A percentile compares a stretch with the other conserved stretches of the same genome.
These are phyloP conservation scores for Hystrix brachyura DNA, from an alignment of 2,113 vertebrate genomes.

Conservation along the genomic window DNA sequence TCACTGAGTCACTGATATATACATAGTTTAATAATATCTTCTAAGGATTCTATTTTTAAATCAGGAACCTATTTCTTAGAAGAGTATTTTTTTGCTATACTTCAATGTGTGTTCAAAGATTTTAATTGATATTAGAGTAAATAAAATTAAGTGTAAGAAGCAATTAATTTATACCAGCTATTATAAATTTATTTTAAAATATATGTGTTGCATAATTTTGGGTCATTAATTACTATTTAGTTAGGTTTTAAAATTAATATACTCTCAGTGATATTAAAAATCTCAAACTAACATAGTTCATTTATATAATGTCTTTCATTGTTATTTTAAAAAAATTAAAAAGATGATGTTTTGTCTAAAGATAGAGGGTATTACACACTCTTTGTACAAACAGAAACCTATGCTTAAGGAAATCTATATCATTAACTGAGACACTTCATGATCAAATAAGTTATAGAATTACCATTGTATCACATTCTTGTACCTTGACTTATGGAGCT, in stretches of 20 bases:
- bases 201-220: not conserved
- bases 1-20: constrained; percentile 42
- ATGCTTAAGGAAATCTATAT: not conserved
- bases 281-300: not conserved
- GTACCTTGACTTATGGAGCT: not conserved
- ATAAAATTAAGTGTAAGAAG: constrained; percentile 45
- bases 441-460: constrained; percentile 9
- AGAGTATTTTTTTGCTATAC: constrained; percentile 16
- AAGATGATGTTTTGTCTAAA: constrained; percentile 16
- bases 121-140: constrained; percentile 51
- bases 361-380: not conserved
- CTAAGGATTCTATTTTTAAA: constrained; percentile 51
- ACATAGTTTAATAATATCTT: constrained; percentile 63
- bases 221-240: not conserved
- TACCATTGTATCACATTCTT: constrained; percentile 42
- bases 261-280: constrained; percentile 5
- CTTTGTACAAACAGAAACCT: constrained; percentile 15
- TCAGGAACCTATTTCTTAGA: constrained; percentile 33
- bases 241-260: constrained; percentile 39
- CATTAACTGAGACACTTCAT: constrained; percentile 33
- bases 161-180: constrained; percentile 12
- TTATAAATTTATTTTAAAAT: constrained; percentile 36
- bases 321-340: constrained; percentile 20
- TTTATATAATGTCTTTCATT: constrained; percentile 33
- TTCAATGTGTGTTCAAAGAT: constrained; percentile 21